phyloP scores from a whole-genome alignment of 2,888 invertebrate species.

The Sipha maydis region DNA sequence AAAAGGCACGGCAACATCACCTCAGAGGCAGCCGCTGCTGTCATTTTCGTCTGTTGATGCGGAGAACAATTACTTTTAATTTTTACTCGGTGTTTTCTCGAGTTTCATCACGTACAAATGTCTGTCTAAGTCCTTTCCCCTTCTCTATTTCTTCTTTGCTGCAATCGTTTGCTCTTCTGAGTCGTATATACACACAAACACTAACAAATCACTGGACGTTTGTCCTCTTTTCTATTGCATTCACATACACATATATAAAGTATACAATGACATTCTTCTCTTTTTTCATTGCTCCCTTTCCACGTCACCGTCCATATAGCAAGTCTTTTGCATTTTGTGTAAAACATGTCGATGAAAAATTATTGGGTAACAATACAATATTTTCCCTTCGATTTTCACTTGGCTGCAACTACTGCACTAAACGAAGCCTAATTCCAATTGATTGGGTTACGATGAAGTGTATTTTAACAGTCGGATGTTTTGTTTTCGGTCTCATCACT shows the following conservation, averaged over 20 bases:
- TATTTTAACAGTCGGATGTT: not conserved
- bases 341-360: not conserved
- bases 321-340: not conserved
- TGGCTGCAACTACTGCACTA: not conserved
- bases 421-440: slow-evolving; percentile 6
- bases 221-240: not conserved
- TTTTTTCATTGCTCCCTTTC: no score
- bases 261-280: slow-evolving; percentile 6
- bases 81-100: slow-evolving; percentile 34
- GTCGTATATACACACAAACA: not conserved
- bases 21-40: not conserved
- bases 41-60: slow-evolving; percentile 9
- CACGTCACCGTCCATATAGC: not conserved
- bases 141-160: no score
- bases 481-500: not conserved
- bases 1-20: not conserved
- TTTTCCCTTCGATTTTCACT: slow-evolving; percentile 5
- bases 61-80: slow-evolving; percentile 49
- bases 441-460: slow-evolving; percentile 6
- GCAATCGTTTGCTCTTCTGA: not conserved
- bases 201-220: slow-evolving; percentile 51
- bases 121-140: not conserved
- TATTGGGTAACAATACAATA: not conserved
- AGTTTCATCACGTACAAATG: slow-evolving; percentile 58
- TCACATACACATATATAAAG: not conserved